Conservation (phyloP, 35 echinoderm and acorn worm species). For the Ptychodera flava region DNA sequence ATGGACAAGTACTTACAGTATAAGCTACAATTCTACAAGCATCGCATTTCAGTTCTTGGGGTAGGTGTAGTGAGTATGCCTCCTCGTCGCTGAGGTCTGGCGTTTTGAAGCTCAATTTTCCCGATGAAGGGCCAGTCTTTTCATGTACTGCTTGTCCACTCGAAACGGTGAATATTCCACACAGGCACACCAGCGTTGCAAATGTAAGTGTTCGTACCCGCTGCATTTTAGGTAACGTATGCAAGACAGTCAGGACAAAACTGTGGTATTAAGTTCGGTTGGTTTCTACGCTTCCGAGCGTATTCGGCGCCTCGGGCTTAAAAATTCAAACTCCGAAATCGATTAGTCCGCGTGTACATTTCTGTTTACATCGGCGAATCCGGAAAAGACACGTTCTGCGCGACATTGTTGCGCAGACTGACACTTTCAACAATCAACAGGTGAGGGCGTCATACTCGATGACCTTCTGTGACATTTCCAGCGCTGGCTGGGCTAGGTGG, state of each 20-base stretch:
- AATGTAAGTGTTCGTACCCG: too few species aligned
- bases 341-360: neutral
- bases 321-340: neutral
- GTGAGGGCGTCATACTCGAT: neutral
- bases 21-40: constrained; percentile 69
- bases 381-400: neutral
- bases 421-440: too few species aligned
- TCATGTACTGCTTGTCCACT: neutral
- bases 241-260: too few species aligned
- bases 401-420: neutral
- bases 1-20: constrained; percentile 52
- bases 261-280: neutral
- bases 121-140: neutral
- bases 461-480: neutral
- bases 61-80: constrained; percentile 62
- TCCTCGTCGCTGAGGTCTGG: constrained; percentile 76
- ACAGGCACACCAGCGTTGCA: neutral
- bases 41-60: constrained; percentile 72
- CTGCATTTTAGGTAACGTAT: too few species aligned
- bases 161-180: neutral
- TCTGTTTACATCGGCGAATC: neutral
- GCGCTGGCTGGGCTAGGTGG: too few species aligned
- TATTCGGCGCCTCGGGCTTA: neutral
- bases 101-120: constrained; percentile 48
- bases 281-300: neutral